These are phyloP conservation scores for Pterocles orientalis DNA, from an alignment of 2,113 vertebrate genomes.

Conservation along the genomic window DNA sequence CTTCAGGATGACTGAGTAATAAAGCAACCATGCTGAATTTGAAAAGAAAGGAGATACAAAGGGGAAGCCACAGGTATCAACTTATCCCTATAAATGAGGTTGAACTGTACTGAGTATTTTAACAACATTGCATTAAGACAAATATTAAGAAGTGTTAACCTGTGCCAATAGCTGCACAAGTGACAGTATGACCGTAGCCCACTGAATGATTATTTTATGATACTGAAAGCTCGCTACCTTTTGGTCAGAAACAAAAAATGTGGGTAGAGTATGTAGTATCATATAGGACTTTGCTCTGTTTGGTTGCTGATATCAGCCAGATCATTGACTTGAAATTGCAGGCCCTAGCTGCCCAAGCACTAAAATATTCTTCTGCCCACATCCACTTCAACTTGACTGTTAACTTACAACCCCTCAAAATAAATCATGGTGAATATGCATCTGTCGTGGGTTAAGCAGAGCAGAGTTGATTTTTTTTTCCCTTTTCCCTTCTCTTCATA, in stretches of 20 bases:
- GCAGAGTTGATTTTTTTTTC: no score
- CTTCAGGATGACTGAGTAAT: not conserved
- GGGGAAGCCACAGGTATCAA: not conserved
- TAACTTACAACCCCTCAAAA: not conserved
- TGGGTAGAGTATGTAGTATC: not conserved
- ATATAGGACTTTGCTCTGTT: not conserved
- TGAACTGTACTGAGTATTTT: not conserved
- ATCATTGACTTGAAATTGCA: constrained; percentile 2
- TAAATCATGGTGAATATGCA: not conserved
- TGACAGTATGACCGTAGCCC: not conserved
- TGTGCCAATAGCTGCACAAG: not conserved
- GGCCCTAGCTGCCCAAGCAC: not conserved
- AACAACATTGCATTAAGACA: not conserved
- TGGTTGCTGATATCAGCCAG: not conserved
- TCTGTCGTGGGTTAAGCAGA: no score
- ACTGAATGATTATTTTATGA: not conserved
- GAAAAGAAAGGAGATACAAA: not conserved
- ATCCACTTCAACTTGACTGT: not conserved
- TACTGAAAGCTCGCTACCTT: not conserved
- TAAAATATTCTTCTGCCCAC: not conserved
- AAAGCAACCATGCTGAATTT: not conserved
- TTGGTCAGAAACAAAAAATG: not conserved
- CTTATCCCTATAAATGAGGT: not conserved
- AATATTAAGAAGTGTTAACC: not conserved
- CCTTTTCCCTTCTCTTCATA: no score